These are phyloP conservation scores for Neoascia interrupta DNA, from an alignment of 2,888 invertebrate species.

Conservation along the genomic window DNA sequence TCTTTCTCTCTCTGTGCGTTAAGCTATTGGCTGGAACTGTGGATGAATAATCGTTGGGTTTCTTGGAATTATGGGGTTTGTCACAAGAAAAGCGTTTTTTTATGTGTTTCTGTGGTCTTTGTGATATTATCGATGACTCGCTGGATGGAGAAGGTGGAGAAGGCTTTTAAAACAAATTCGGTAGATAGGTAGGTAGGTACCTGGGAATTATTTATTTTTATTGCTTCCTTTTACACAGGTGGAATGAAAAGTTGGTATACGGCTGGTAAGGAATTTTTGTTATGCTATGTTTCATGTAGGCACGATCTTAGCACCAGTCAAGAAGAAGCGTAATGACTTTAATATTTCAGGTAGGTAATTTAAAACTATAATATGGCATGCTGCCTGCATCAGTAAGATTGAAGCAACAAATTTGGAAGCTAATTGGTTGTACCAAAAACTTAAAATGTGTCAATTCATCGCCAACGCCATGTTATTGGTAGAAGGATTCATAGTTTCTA, in stretches of 20 bases:
- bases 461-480: no score
- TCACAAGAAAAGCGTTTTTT: constrained; percentile 51
- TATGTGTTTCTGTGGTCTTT: constrained; percentile 38
- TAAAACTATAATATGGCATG: no score
- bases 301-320: no score
- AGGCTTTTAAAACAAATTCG: constrained; percentile 3
- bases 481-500: no score
- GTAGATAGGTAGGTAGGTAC: neutral
- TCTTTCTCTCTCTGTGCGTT: constrained; percentile 32
- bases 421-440: no score
- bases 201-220: constrained; percentile 22
- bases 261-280: no score
- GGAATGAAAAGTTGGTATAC: constrained; percentile 14
- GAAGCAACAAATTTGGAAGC: no score
- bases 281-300: no score
- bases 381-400: no score
- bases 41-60: constrained; percentile 59
- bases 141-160: neutral
- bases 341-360: no score
- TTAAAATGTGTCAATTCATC: no score
- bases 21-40: constrained; percentile 49
- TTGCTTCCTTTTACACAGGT: constrained; percentile 37
- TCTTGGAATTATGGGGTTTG: constrained; percentile 57
- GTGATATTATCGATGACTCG: constrained; percentile 59
- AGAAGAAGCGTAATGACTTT: no score